Evolutionary conservation across 2,888 invertebrate species (phyloP).

Genomic region (Scelioninae gen. 2): DNA sequence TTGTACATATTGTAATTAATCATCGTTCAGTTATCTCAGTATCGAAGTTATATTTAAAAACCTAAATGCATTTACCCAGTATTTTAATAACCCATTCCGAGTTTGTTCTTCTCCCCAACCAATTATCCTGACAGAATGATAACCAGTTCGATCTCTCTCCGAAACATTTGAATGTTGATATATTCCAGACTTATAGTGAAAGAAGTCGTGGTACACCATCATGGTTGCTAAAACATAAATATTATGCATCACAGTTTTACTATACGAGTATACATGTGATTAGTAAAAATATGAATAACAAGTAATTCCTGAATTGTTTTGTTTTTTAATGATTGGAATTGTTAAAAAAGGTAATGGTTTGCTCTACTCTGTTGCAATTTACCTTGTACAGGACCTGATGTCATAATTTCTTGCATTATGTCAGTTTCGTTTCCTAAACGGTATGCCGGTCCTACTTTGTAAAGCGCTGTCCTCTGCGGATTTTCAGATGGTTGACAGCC

Average conservation of each 20-base stretch:
- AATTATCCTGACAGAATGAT: constrained; percentile 93
- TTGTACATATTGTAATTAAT: too few species aligned
- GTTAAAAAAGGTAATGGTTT: too few species aligned
- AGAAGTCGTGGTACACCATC: constrained; percentile 94
- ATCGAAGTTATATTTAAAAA: not conserved
- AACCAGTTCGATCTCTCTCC: constrained; percentile 78
- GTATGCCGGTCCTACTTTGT: constrained; percentile 86
- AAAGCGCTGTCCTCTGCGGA: constrained; percentile 79
- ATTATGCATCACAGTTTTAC: too few species aligned
- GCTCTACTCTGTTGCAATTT: too few species aligned
- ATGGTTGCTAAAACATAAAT: constrained; percentile 87
- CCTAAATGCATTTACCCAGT: constrained; percentile 83
- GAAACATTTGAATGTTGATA: constrained; percentile 82
- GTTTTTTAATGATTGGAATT: too few species aligned
- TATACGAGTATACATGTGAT: too few species aligned
- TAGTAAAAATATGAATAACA: too few species aligned
- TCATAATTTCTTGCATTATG: constrained; percentile 93
- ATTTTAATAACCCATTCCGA: constrained; percentile 80
- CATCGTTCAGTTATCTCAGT: too few species aligned
- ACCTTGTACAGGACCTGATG: constrained; percentile 96
- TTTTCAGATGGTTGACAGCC: constrained; percentile 77
- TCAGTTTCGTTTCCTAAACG: constrained; percentile 85
- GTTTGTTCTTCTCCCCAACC: constrained; percentile 91
- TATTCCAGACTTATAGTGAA: constrained; percentile 90
- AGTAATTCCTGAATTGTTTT: too few species aligned